Evolutionary conservation across 2,888 invertebrate species (phyloP), one percentile per base, ranked within the genome.

Genomic region (Drosophila suboccidentalis): DNA sequence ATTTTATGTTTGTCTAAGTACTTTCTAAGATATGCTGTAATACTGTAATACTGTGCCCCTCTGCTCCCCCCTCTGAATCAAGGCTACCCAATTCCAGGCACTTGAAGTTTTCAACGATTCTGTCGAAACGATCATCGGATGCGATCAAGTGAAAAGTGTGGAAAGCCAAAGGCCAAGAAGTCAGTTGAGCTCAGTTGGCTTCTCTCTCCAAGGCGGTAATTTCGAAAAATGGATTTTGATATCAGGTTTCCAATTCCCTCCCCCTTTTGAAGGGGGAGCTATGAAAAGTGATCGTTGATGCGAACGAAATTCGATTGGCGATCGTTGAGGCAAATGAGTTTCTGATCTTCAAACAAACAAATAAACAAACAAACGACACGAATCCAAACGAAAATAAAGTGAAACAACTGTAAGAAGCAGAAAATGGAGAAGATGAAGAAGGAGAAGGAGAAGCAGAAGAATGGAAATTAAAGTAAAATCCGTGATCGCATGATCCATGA

Each of bases 91-190:
- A 50, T 50, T 50, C 50, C n/a, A 1, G 1, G 38, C 55, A 19
- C 66, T 75, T 66, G 62, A 75, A 57, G 17, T 38, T 61, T 61
- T 77, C 77, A 73, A 39, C 69, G 19, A 32, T 41, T 44, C 17
- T 26, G 44, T 57, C 63, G 63, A 50, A 17, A 44, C 55, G 67
- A 46, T 64, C 76, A 47, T 22, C 22, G 55, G n/a, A n/a, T 10
- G 55, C 64, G 60, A 57, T 70, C 77, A 67, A 78, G 78, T 75
- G 71, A 72, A 78, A 69, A 72, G 78, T 66, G 75, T 66, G 34
- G 79, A 76, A 68, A 73, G 66, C 69, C 75, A 63, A 69, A 71
- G 67, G 50, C 63, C 59, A 59, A 39, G 19, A 53, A 73, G 70
- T 66, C 73, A 65, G 13, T 62, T 61, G 50, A 39, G 36, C 47